Evolutionary conservation across 2,888 invertebrate species (phyloP).

Genomic region (Drosophila mettleri): DNA sequence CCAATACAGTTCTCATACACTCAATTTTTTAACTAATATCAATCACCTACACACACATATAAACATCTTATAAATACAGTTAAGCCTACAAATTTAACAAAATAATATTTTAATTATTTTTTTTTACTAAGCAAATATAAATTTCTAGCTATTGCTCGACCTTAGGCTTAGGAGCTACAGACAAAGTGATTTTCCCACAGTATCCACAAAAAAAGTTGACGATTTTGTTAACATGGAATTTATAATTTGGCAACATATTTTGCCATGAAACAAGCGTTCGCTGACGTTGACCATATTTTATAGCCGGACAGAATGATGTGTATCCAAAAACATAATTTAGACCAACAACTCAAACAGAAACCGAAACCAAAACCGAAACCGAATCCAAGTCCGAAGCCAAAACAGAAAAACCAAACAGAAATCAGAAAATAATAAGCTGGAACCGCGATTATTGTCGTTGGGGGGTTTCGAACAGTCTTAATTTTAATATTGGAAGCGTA

Average conservation of each 20-base stretch:
- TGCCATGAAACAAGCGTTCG: constrained; percentile 67
- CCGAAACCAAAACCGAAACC: constrained; percentile 5
- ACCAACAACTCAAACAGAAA: constrained; percentile 43
- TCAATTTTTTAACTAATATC: constrained; percentile 1
- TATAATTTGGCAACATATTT: constrained; percentile 81
- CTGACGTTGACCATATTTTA: constrained; percentile 68
- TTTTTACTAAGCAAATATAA: too few species aligned
- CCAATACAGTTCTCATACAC: background rate
- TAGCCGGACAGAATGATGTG: constrained; percentile 43
- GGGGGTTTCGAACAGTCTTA: constrained; percentile 56
- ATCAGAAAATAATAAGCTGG: constrained; percentile 49
- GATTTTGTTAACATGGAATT: constrained; percentile 80
- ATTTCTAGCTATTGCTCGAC: background rate
- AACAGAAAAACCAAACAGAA: constrained; percentile 2
- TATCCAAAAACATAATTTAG: constrained; percentile 62
- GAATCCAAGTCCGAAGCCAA: constrained; percentile 3
- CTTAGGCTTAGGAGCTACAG: constrained; percentile 23
- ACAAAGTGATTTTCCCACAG: constrained; percentile 76
- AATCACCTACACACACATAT: too few species aligned
- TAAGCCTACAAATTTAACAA: background rate
- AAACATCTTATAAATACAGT: constrained; percentile 1
- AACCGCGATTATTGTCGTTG: constrained; percentile 63
- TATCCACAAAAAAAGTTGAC: constrained; percentile 55
- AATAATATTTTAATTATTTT: constrained; percentile 5
- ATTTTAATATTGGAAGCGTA: constrained; percentile 61